Conservation (phyloP, 2,888 invertebrate genomes). For the Masnerella sp. region DNA sequence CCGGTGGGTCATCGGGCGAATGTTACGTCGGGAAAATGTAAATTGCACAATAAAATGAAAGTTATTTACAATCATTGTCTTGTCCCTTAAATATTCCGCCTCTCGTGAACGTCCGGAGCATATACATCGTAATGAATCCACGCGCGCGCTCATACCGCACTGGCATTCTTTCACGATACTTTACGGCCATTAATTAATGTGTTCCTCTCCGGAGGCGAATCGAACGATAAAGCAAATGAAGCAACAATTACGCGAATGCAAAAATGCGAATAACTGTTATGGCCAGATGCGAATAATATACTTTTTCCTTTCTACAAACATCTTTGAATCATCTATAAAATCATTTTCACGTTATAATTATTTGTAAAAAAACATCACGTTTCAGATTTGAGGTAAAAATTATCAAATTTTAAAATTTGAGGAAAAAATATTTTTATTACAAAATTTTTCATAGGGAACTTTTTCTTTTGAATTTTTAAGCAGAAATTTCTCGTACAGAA, state of each 20-base stretch:
- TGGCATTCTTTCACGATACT: constrained; percentile 59
- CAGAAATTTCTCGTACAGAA: neutral
- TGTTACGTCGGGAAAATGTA: constrained; percentile 66
- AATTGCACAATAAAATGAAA: constrained; percentile 68
- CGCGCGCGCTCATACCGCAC: constrained; percentile 57
- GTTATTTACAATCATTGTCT: constrained; percentile 68
- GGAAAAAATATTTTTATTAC: too few relatives aligned
- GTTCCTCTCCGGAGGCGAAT: constrained; percentile 55
- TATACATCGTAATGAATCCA: constrained; percentile 60
- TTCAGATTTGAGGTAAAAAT: too few relatives aligned
- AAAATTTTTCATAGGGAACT: too few relatives aligned
- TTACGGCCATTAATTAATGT: constrained; percentile 60
- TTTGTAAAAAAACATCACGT: neutral
- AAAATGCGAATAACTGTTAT: constrained; percentile 54
- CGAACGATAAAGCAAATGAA: constrained; percentile 60
- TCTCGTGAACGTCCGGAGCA: constrained; percentile 55
- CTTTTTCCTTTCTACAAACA: constrained; percentile 18
- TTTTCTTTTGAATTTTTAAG: too few relatives aligned
- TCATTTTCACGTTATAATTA: too few relatives aligned
- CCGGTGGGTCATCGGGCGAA: constrained; percentile 46
- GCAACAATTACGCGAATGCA: constrained; percentile 54
- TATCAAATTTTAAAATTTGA: too few relatives aligned
- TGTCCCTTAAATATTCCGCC: constrained; percentile 63
- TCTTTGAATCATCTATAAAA: too few relatives aligned
- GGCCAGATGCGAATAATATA: constrained; percentile 37